Percentiles rank a stretch among this genome's conserved stretches.
phyloP scores from a whole-genome alignment of 64 coral and sea anemone species.

The Stylophora pistillata region DNA sequence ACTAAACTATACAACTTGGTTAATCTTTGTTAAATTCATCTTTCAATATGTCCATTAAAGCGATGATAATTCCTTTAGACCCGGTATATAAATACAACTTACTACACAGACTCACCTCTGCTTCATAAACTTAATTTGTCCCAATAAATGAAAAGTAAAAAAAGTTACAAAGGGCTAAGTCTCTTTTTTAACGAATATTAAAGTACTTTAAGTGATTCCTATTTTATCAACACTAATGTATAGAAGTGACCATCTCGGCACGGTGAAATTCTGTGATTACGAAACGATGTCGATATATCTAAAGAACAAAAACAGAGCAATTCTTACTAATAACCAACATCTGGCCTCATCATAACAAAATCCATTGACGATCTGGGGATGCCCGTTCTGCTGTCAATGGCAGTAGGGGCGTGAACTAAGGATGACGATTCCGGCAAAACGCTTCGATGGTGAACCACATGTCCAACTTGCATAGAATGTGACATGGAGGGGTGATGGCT shows the following conservation, averaged over 20 bases:
- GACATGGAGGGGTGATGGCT: constrained; percentile 66
- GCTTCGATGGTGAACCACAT: constrained; percentile 76
- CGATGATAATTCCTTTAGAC: not conserved
- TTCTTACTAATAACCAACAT: constrained; percentile 51
- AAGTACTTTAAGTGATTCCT: not conserved
- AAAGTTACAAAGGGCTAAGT: not conserved
- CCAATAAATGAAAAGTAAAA: constrained; percentile 8
- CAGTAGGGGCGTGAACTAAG: constrained; percentile 62
- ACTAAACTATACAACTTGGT: not conserved
- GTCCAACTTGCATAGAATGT: constrained; percentile 73
- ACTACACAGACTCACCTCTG: not conserved
- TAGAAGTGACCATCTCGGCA: not conserved
- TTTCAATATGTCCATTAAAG: not conserved
- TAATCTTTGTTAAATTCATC: not conserved
- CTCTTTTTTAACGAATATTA: not conserved
- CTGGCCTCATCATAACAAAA: constrained; percentile 75
- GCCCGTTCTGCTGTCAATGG: constrained; percentile 84
- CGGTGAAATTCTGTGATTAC: not conserved
- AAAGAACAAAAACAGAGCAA: not conserved
- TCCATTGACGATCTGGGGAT: constrained; percentile 77
- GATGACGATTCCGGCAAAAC: constrained; percentile 58
- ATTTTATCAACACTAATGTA: not conserved
- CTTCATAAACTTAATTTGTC: not conserved
- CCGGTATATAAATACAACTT: too few species aligned
- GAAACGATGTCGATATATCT: not conserved